Percentiles rank a stretch among this genome's conserved stretches.
phyloP scores from a whole-genome alignment of 2,888 invertebrate genomes.

The Brachypalpus laphriformis region DNA sequence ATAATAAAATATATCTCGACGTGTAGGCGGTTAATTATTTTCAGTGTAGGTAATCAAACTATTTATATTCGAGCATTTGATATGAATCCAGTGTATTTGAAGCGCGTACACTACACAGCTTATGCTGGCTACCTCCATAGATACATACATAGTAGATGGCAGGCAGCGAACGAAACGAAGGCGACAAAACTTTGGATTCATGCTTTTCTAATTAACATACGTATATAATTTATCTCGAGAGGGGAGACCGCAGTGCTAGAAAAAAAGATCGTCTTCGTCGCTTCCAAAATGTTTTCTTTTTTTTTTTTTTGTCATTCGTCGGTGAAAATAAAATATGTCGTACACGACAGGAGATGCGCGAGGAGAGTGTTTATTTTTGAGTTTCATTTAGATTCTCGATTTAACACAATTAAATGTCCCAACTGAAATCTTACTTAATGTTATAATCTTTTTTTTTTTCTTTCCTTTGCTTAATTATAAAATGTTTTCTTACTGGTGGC shows the following conservation, averaged over 20 bases:
- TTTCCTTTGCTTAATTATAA: conserved; percentile 24
- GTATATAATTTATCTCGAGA: conserved; percentile 64
- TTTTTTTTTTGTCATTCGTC: conserved; percentile 21
- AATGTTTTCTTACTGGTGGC: neutral
- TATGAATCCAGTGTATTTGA: conserved; percentile 61
- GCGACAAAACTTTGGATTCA: conserved; percentile 68
- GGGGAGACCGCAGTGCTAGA: conserved; percentile 23
- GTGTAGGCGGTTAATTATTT: conserved; percentile 75
- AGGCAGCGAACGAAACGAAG: conserved; percentile 18
- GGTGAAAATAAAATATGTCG: conserved; percentile 60
- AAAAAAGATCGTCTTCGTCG: conserved; percentile 35
- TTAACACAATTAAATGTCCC: conserved; percentile 64
- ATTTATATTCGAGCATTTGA: conserved; percentile 73
- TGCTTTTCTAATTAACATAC: conserved; percentile 74
- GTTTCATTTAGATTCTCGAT: conserved; percentile 47
- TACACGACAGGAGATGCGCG: conserved; percentile 64
- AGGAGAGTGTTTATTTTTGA: conserved; percentile 56
- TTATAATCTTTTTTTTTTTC: too few relatives aligned
- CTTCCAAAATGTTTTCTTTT: conserved; percentile 21
- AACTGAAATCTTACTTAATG: conserved; percentile 53
- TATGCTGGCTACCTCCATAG: conserved; percentile 22
- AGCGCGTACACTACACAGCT: conserved; percentile 58
- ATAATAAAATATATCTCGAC: conserved; percentile 72
- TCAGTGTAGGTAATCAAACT: conserved; percentile 75
- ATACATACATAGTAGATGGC: conserved; percentile 2